Evolutionary conservation across 1,140 invertebrate genomes (phyloP), one percentile per base, ranked within the genome.

Genomic region (Drosophila ficusphila): DNA sequence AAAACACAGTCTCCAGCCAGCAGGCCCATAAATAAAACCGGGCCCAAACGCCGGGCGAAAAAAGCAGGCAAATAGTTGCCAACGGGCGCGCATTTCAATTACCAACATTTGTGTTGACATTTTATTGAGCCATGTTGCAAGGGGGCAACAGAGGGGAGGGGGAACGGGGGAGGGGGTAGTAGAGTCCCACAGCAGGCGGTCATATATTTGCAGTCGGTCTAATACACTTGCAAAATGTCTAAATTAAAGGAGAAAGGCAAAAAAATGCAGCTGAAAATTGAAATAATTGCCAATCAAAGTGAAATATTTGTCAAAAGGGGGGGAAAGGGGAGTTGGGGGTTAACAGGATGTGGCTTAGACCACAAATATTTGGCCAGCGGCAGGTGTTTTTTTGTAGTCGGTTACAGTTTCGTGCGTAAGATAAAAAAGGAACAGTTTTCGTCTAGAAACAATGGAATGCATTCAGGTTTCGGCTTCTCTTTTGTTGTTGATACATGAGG

Each of bases 401-500:
- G 57, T 56, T 74, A 71, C 71, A 74, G 49, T 65, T 65, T 60
- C 27, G 31, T 74, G 64, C 64, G 64, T 68, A 68, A 68, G 61
- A 49, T 68, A 64, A 42, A 51, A 19, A 38, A 31, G 33, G 3
- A 42, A 62, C 16, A 41, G 47, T 53, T 73, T 38, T 31, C n/a
- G n/a, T n/a, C n/a, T n/a, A n/a, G 1, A 38, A 39, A 88, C 83
- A 86, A 86, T 67, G 69, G 42, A 48, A 14, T 56, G 83, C 82
- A 86, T 88, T 89, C 69, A 88, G 42, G 39, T 48, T 73, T 71
- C 82, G 79, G 79, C 56, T 33, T 38, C 33, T 11, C 38, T 76
- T 88, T 86, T 86, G 82, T 88, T 82, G 54, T 86, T 77, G 79
- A 86, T 86, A 88, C 82, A 88, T 82, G 82, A 88, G 82, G 82